Base-by-base conservation (phyloP, 2,888 invertebrate genomes). In the Leucania comma region DNA sequence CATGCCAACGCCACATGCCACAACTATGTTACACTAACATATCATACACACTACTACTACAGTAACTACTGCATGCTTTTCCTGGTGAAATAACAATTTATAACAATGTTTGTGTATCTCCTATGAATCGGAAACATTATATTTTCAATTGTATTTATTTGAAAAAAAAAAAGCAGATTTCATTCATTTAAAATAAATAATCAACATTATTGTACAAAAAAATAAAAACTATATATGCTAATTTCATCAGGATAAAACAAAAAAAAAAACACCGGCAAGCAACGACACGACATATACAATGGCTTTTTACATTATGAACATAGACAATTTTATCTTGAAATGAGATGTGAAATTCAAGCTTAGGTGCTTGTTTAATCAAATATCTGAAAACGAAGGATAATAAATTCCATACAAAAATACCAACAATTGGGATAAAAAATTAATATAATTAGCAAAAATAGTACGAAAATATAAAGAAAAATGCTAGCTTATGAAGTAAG, bases 1-100 rank as follows among this genome's bases (percentile, higher is more conserved):
- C 95, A 95, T 95, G 95, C 95, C 89, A 93, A 92, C 94, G 94
- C 95, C 90, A 90, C 95, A 95, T 94, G 93, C 95, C 93, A 92
- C 91, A 89, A 91, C 87, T 93, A 89, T 86, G 61, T 88, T 87
- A 88, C 88, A 89, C 87, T 84, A 86, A 86, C 82, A 72, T 80
- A 79, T 77, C 61, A 75, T 78, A 82, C 78, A 87, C 82, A 76
- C 82, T 83, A 88, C 83, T 86, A 88, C 76, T 90, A 92, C 90
- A 78, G 80, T 89, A 88, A 87, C 92, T 89, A 90, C 86, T 82
- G 80, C 86, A 87, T 84, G 86, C 86, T 82, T 82, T 89, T 89
- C 87, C 90, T 90, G 91, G 80, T 87, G 86, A 87, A 90, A 86
- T 77, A 72, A 65, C 32, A 67, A 29, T 14, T 38, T 32, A 48